Conservation (phyloP, 2,113 vertebrate genomes). For the Myrmecobius fasciatus region DNA sequence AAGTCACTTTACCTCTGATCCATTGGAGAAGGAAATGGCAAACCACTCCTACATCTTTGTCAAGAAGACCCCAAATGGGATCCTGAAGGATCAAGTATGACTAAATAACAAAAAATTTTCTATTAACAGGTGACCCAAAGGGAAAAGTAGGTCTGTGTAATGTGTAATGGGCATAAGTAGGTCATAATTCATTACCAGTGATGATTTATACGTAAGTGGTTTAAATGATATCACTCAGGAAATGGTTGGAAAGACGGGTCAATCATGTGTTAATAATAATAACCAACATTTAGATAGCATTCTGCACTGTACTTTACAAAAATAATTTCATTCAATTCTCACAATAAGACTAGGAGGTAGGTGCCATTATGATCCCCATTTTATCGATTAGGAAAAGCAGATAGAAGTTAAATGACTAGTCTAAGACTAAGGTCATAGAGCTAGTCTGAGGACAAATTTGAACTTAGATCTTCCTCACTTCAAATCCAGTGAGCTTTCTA, state of each 20-base stretch:
- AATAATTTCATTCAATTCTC: background rate
- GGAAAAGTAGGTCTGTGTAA: background rate
- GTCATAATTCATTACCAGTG: background rate
- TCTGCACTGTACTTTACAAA: background rate
- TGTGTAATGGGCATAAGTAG: background rate
- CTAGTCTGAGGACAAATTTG: background rate
- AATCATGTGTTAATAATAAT: background rate
- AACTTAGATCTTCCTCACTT: background rate
- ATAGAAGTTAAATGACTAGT: background rate
- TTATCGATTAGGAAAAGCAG: background rate
- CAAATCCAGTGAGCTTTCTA: background rate
- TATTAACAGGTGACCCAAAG: background rate
- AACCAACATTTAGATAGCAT: background rate
- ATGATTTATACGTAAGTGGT: background rate
- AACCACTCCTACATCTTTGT: too few species aligned
- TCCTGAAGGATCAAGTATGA: too few species aligned
- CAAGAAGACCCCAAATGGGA: too few species aligned
- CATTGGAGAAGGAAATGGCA: too few species aligned
- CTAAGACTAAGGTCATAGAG: background rate
- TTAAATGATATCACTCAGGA: background rate
- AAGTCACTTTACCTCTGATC: too few species aligned
- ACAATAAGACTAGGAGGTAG: background rate
- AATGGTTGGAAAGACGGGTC: background rate
- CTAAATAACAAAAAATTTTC: too few species aligned
- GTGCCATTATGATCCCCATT: background rate